Base-by-base conservation (phyloP, 1,140 invertebrate species). In the Ganaspis sp. region DNA sequence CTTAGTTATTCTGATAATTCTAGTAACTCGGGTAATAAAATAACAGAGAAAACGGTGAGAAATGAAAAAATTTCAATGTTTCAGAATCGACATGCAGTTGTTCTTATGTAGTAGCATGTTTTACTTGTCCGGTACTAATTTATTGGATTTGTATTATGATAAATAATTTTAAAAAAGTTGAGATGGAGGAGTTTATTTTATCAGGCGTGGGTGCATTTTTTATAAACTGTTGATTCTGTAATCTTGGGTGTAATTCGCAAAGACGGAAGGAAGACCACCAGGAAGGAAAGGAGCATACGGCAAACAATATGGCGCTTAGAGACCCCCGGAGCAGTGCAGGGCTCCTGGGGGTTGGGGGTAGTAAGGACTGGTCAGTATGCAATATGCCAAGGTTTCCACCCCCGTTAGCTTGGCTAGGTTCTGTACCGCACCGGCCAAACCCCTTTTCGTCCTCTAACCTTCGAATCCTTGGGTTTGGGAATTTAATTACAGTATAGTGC, bases 401-500 rank as follows among this genome's bases (percentile, higher is more conserved):
- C 80, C 58, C 77, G 73, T 49, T 74, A 71, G 74, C 76, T 79
- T 77, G 42, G 29, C 70, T 58, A 23, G 77, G 75, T 49, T 74
- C 81, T 54, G 74, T 71, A 71, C 79, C 49, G 74, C 73, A 71
- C 79, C 49, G 76, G 77, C 74, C 81, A 74, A 79, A 77, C 81
- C 73, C 83, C 79, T 81, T 79, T 75, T 72, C 73, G 79, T 75
- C 38, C 74, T 79, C 78, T 85, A 85, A 84, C 84, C 84, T 84
- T 81, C 77, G 84, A 89, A 90, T 89, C 89, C 87, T 88, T 88
- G 87, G 89, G 87, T 89, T 90, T 91, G 90, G 88, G 89, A 91
- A 91, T 91, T 91, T 91, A 91, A 91, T 91, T 91, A 91, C 90
- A 89, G 84, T 90, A 90, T 90, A 90, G 90, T 90, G 89, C 89